phyloP scores from a whole-genome alignment of 2,797 vertebrate species.

The Poecile montanus region DNA sequence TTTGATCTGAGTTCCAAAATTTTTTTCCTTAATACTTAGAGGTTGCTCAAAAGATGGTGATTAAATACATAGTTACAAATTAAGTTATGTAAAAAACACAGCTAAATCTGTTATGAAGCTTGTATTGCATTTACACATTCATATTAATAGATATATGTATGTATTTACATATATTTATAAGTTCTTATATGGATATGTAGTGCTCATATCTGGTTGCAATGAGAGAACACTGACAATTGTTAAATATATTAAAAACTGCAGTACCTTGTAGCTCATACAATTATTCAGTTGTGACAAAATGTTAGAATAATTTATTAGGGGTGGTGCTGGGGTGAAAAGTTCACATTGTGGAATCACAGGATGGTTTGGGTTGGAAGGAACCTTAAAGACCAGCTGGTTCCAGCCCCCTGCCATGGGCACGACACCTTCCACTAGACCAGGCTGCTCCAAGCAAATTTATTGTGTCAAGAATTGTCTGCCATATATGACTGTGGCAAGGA shows the following conservation, averaged over 20 bases:
- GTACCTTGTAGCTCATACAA: accelerated
- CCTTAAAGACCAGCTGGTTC: neutral
- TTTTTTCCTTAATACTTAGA: neutral
- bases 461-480: neutral
- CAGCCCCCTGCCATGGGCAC: neutral
- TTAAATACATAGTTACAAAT: neutral
- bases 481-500: neutral
- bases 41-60: neutral
- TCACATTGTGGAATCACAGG: neutral
- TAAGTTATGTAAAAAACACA: neutral
- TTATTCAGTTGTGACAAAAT: neutral
- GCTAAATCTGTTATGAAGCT: neutral
- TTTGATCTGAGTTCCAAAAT: neutral
- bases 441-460: neutral
- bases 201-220: neutral
- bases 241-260: neutral
- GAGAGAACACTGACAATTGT: neutral
- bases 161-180: neutral
- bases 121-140: neutral
- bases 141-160: neutral
- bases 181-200: neutral
- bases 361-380: neutral
- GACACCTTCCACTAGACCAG: neutral
- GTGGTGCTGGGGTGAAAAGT: neutral
- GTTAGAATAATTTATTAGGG: neutral